Base-by-base conservation (phyloP, 2,797 vertebrate species). In the Galagoides demidoff region DNA sequence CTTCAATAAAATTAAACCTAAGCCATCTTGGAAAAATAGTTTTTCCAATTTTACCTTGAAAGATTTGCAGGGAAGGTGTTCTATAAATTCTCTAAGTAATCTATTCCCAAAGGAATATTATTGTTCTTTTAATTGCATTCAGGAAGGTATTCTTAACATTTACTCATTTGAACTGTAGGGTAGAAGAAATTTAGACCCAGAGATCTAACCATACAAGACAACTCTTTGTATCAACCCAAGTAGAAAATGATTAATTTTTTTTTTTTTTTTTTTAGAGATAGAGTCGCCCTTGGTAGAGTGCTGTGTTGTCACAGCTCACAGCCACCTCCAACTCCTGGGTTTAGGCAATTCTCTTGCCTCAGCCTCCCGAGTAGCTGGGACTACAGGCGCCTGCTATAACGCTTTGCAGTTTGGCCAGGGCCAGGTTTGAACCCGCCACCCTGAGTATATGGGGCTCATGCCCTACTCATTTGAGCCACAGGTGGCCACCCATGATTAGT, bases 31-130 rank as follows among this genome's bases (percentile, higher is more conserved):
- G 55, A 79, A 70, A 94, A 90, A 70, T 17, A 61, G 29, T 82
- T 71, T 82, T 92, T 92, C n/a, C 57, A 94, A 25, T 83, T 94
- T 95, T 87, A 78, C 39, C 49, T 68, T 86, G 43, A 89, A 94
- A 89, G 59, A 79, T 90, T 92, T 11, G 63, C 68, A 23, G 19
- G 43, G 45, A 74, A 84, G 8, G 23, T 66, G 66, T 92, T 86
- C 52, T 89, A 19, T 77, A 78, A 74, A 27, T 94, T 86, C 81
- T 83, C 4, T 92, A 55, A 34, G 5, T 83, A 86, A 78, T 49
- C 31, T 17, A 90, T 92, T 89, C 70, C 49, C 31, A 86, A 73
- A 74, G 37, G 63, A 83, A 93, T 90, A 13, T 14, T 79, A 6
- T 84, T 27, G 13, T 89, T 49, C 27, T 90, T 87, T 91, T 68